Percentiles rank a stretch among this genome's conserved stretches.
Conservation (phyloP, 2,888 invertebrate genomes). For the Smittia aterrima region DNA sequence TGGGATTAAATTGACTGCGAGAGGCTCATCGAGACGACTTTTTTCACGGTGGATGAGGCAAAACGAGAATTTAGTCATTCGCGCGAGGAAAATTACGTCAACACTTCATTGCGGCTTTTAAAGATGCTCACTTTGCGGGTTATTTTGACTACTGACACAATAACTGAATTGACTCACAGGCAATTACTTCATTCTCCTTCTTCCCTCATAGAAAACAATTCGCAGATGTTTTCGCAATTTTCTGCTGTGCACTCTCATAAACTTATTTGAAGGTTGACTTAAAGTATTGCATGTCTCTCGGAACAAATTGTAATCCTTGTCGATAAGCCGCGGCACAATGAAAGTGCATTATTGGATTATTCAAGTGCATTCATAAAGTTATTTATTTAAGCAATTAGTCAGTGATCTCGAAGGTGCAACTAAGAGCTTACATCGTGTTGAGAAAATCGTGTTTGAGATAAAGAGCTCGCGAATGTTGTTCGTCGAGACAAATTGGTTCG, state of each 20-base stretch:
- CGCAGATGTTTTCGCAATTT: background rate
- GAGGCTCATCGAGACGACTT: background rate
- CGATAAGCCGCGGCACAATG: slow-evolving; percentile 23
- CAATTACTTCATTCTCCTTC: background rate
- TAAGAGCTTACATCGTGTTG: background rate
- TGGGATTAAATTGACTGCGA: too few species aligned
- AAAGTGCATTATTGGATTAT: background rate
- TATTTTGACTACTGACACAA: slow-evolving; percentile 33
- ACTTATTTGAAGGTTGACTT: background rate
- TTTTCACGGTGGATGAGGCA: background rate
- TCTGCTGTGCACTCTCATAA: background rate
- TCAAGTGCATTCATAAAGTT: slow-evolving; percentile 20
- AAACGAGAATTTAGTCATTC: background rate
- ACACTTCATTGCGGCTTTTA: background rate
- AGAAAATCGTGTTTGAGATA: background rate
- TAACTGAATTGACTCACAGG: slow-evolving; percentile 16
- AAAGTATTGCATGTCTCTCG: background rate
- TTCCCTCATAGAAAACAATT: background rate
- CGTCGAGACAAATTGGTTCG: background rate
- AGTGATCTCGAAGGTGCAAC: slow-evolving; percentile 16
- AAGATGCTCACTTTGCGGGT: background rate
- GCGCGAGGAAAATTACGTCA: slow-evolving; percentile 18
- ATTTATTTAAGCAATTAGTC: background rate
- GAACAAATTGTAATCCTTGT: slow-evolving; percentile 7
- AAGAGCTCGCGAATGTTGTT: background rate